Conservation (phyloP, 2,113 vertebrate genomes). For the Nothoprocta pentlandii region DNA sequence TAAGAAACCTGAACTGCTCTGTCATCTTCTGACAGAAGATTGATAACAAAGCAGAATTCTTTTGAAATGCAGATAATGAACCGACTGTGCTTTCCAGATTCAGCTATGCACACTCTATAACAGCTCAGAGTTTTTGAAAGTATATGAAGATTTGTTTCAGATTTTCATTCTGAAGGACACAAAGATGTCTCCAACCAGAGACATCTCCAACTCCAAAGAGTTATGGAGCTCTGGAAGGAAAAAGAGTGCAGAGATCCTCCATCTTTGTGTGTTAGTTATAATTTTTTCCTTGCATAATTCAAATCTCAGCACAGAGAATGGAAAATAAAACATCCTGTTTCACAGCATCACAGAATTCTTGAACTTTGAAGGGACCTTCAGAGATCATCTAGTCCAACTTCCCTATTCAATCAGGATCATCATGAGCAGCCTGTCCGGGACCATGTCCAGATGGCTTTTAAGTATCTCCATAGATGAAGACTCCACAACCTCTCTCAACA, state of each 20-base stretch:
- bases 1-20: neutral
- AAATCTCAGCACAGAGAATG: neutral
- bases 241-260: neutral
- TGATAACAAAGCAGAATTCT: neutral
- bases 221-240: accelerated
- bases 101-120: neutral
- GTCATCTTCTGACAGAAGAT: neutral
- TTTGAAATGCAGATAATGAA: slow-evolving; percentile 1
- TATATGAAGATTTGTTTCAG: neutral
- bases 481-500: no score
- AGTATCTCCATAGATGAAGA: no score
- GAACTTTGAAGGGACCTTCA: no score
- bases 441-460: no score
- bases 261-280: neutral
- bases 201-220: no score
- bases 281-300: neutral
- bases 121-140: neutral
- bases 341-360: neutral
- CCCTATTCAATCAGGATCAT: no score
- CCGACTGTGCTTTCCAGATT: neutral
- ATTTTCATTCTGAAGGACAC: neutral
- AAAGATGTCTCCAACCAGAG: neutral
- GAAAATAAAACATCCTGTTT: neutral
- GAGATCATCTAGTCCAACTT: no score
- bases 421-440: no score